phyloP scores from a whole-genome alignment of 2,888 invertebrate genomes.

The Lysandra coridon region DNA sequence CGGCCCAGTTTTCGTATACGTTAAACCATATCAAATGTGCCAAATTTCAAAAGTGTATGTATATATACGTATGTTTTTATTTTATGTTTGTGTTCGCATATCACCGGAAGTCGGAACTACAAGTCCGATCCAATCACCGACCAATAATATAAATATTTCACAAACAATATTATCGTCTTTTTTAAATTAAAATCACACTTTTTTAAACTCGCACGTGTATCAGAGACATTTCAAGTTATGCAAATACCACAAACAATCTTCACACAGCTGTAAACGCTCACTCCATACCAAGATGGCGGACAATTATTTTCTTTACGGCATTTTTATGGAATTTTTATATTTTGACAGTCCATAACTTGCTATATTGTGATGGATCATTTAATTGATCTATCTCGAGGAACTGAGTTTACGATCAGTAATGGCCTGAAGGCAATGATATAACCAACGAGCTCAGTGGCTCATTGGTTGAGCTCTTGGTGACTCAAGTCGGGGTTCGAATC shows the following conservation, averaged over 20 bases:
- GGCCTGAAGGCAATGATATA: neutral
- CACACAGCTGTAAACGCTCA: constrained; percentile 6
- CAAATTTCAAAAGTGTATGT: no score
- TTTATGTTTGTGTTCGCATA: no score
- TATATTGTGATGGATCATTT: neutral
- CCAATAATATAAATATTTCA: no score
- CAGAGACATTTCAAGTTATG: neutral
- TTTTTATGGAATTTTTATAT: neutral
- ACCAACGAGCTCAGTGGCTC: no score
- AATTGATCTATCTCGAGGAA: neutral
- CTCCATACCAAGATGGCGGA: neutral
- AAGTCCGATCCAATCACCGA: no score
- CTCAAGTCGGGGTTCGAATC: no score
- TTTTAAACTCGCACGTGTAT: neutral
- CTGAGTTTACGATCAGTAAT: neutral
- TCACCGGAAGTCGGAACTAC: no score
- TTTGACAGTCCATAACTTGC: neutral
- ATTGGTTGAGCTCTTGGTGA: neutral
- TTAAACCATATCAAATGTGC: no score
- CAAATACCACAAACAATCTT: neutral
- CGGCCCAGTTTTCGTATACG: no score
- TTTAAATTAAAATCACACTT: neutral
- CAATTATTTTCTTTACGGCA: constrained; percentile 1
- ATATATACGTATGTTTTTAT: no score
- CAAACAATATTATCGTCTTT: no score